phyloP scores from a whole-genome alignment of 2,113 vertebrate species.

The Conger conger region DNA sequence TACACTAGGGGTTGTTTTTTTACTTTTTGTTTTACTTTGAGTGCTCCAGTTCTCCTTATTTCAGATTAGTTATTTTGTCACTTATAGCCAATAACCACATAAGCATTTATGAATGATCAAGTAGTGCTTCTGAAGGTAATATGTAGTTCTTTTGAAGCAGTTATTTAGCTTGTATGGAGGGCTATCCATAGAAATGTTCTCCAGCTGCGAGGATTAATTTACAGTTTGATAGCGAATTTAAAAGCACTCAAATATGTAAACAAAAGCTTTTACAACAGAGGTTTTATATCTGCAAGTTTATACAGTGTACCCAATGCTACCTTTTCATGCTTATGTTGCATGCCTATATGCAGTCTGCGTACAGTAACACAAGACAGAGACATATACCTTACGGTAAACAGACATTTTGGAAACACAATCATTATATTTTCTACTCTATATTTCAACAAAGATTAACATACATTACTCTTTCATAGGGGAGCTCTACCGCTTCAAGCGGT shows the following conservation, averaged over 20 bases:
- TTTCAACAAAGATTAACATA: background rate
- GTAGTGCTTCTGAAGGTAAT: no score
- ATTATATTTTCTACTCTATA: background rate
- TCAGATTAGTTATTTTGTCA: no score
- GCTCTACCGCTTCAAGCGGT: conserved; percentile 73
- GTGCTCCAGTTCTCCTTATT: no score
- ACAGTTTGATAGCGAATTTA: background rate
- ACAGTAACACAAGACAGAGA: background rate
- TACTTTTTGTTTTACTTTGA: no score
- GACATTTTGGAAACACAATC: background rate
- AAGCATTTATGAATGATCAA: no score
- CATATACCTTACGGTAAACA: background rate
- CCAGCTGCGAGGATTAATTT: background rate
- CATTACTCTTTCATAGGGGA: background rate
- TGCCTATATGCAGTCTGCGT: background rate
- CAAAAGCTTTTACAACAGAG: background rate
- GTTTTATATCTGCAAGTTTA: background rate
- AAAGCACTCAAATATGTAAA: background rate
- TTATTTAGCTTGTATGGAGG: no score
- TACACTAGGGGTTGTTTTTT: no score
- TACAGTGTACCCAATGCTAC: no score
- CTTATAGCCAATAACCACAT: no score
- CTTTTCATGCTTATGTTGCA: no score
- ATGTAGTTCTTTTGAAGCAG: no score
- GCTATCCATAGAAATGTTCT: background rate